Evolutionary conservation across 2,888 invertebrate genomes (phyloP).

Genomic region (Microchrysa polita): DNA sequence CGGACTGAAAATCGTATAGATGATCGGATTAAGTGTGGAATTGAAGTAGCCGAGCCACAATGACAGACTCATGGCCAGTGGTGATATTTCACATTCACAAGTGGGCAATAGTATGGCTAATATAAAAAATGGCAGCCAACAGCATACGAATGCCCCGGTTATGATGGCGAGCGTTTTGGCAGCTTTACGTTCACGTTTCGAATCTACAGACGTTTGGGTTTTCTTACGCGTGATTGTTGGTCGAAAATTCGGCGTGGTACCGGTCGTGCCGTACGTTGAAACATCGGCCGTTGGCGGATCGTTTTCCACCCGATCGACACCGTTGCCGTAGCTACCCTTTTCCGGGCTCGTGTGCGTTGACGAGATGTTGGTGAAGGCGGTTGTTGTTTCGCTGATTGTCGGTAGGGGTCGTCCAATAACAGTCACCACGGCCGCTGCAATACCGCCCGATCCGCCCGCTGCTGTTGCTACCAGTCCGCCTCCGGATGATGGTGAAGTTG

Average conservation of each 20-base stretch:
- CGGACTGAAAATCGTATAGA: conserved; percentile 91
- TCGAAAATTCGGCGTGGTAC: conserved; percentile 54
- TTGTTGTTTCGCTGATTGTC: conserved; percentile 76
- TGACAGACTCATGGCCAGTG: conserved; percentile 81
- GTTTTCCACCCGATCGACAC: conserved; percentile 64
- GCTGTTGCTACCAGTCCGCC: conserved; percentile 64
- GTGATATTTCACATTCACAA: conserved; percentile 80
- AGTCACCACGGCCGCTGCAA: conserved; percentile 78
- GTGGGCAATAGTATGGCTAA: conserved; percentile 89
- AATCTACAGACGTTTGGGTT: conserved; percentile 63
- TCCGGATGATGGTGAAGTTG: conserved; percentile 51
- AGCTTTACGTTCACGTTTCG: conserved; percentile 91
- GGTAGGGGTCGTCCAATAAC: conserved; percentile 77
- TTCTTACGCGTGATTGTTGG: conserved; percentile 57
- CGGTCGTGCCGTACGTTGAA: conserved; percentile 55
- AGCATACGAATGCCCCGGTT: conserved; percentile 89
- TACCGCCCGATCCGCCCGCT: conserved; percentile 76
- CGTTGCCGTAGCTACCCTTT: conserved; percentile 76
- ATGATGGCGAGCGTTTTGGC: conserved; percentile 96
- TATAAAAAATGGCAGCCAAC: conserved; percentile 97
- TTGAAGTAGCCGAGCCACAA: conserved; percentile 94
- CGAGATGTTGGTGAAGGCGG: conserved; percentile 77
- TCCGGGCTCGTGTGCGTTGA: conserved; percentile 81
- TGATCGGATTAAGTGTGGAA: conserved; percentile 87
- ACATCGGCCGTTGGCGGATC: conserved; percentile 71